Conservation (phyloP, 2,888 invertebrate species). For the Endomychus coccineus region DNA sequence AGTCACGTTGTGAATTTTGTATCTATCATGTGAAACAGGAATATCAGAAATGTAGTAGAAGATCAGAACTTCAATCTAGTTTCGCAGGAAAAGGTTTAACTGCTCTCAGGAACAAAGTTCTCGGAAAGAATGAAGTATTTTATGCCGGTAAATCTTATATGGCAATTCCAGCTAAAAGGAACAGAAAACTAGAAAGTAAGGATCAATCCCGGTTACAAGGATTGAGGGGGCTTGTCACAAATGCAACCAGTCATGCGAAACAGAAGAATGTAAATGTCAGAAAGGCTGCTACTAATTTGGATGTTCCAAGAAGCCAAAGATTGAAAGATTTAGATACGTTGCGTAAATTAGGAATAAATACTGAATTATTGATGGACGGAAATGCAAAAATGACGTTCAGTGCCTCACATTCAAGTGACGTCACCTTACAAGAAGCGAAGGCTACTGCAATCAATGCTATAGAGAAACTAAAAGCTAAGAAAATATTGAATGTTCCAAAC, state of each 20-base stretch:
- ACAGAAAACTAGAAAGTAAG: constrained; percentile 54
- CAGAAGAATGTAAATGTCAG: constrained; percentile 41
- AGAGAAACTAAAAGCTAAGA: constrained; percentile 27
- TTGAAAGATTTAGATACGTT: constrained; percentile 57
- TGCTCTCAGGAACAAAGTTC: constrained; percentile 63
- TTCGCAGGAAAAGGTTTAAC: constrained; percentile 55
- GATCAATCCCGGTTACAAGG: constrained; percentile 60
- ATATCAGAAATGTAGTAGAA: constrained; percentile 68
- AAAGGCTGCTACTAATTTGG: constrained; percentile 50
- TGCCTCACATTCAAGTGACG: constrained; percentile 24
- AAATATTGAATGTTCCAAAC: too few relatives aligned
- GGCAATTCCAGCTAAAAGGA: constrained; percentile 60
- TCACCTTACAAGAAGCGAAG: constrained; percentile 29
- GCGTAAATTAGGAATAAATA: constrained; percentile 45
- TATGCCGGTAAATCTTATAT: constrained; percentile 70
- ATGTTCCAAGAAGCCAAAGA: constrained; percentile 52
- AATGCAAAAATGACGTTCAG: constrained; percentile 24
- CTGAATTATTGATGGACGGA: constrained; percentile 1
- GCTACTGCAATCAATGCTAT: constrained; percentile 21
- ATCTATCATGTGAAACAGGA: constrained; percentile 83
- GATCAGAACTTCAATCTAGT: constrained; percentile 72
- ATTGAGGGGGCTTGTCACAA: constrained; percentile 42
- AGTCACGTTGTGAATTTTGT: constrained; percentile 73
- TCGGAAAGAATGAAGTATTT: constrained; percentile 71
- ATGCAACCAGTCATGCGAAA: constrained; percentile 5